Conservation (phyloP, 2,113 vertebrate genomes). For the Heloderma charlesbogerti region DNA sequence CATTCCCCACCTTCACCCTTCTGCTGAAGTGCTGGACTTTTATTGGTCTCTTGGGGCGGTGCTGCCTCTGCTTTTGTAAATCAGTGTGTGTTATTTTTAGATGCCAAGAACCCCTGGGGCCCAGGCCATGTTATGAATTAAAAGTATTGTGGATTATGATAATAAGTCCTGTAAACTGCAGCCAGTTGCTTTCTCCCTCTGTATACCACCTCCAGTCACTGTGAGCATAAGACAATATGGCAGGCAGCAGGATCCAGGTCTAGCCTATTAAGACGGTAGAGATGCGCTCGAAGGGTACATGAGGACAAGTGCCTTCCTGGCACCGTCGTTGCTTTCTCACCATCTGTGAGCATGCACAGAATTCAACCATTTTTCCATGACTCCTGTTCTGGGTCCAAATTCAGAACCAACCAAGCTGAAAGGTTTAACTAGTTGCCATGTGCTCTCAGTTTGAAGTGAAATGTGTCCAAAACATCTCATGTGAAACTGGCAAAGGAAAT, state of each 20-base stretch:
- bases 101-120: neutral
- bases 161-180: constrained; percentile 26
- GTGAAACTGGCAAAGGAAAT: constrained; percentile 36
- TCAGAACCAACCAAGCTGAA: constrained; percentile 1
- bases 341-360: neutral
- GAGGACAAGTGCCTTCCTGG: constrained; percentile 2
- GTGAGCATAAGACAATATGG: neutral
- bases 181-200: neutral
- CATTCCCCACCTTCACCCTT: neutral
- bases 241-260: neutral
- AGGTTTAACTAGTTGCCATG: rapidly evolving
- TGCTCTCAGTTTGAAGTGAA: constrained; percentile 25
- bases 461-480: constrained; percentile 26
- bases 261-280: rapidly evolving
- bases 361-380: neutral
- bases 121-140: neutral
- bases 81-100: neutral
- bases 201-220: rapidly evolving
- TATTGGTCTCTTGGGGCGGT: neutral
- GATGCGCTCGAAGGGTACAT: neutral
- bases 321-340: neutral
- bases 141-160: constrained; percentile 32
- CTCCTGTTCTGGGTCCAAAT: constrained; percentile 23
- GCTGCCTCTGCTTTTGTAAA: neutral
- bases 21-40: neutral